These are phyloP conservation scores for Dasypolia templi DNA, from an alignment of 2,888 invertebrate species.

Conservation along the genomic window DNA sequence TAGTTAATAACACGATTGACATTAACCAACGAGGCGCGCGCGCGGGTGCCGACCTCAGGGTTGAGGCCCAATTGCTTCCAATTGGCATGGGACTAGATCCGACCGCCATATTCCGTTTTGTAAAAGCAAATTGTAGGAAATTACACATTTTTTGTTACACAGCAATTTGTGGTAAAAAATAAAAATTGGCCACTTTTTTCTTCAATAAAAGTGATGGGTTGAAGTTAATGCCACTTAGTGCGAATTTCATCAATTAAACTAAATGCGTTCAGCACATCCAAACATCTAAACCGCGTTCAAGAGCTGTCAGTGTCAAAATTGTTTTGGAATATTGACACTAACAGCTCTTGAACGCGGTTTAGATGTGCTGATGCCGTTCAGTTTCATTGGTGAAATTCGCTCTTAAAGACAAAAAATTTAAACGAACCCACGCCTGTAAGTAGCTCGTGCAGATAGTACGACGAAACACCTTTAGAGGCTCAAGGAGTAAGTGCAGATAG, in stretches of 20 bases:
- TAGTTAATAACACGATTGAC: conserved; percentile 59
- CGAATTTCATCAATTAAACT: too few species aligned
- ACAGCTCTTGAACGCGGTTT: too few species aligned
- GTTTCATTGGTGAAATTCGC: too few species aligned
- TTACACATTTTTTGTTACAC: conserved; percentile 52
- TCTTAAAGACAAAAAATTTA: too few species aligned
- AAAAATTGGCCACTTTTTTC: conserved; percentile 19
- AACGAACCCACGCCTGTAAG: background rate
- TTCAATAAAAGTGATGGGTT: background rate
- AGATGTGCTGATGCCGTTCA: too few species aligned
- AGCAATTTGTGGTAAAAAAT: conserved; percentile 29
- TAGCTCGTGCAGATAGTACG: background rate
- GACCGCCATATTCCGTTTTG: conserved; percentile 38
- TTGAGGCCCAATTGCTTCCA: conserved; percentile 77
- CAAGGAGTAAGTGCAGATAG: background rate
- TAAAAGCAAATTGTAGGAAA: conserved; percentile 56
- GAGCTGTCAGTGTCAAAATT: too few species aligned
- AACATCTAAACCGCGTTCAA: too few species aligned
- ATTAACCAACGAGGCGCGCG: conserved; percentile 43
- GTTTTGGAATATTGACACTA: too few species aligned
- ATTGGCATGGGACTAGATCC: conserved; percentile 76
- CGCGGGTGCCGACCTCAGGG: conserved; percentile 73
- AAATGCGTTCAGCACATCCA: too few species aligned
- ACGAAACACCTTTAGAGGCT: background rate
- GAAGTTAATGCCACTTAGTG: background rate